Evolutionary conservation across 1,140 invertebrate species (phyloP).

Genomic region (Dinothrombium tinctorium): DNA sequence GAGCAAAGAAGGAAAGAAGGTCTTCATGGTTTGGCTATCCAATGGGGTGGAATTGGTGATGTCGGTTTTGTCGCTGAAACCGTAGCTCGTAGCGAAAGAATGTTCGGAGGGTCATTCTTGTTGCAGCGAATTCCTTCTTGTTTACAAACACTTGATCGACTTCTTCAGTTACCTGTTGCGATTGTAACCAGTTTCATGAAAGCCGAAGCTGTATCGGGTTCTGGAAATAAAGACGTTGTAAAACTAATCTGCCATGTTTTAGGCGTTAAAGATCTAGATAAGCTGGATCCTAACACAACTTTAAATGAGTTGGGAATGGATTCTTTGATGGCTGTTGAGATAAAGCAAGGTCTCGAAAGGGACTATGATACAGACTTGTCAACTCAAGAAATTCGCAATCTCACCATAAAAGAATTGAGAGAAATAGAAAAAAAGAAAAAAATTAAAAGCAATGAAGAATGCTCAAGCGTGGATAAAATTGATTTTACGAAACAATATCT

Average conservation of each 20-base stretch:
- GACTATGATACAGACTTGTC: constrained; percentile 70
- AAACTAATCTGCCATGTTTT: constrained; percentile 58
- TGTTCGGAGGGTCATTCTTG: constrained; percentile 70
- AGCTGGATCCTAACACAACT: constrained; percentile 41
- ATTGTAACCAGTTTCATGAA: constrained; percentile 8
- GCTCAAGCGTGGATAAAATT: no score
- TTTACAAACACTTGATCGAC: constrained; percentile 52
- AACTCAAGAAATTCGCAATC: constrained; percentile 57
- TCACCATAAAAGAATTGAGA: constrained; percentile 46
- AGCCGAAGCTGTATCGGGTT: constrained; percentile 29
- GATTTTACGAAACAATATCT: constrained; percentile 5
- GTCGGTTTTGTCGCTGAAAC: constrained; percentile 69
- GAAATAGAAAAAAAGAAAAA: constrained; percentile 31
- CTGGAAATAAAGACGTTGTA: constrained; percentile 30
- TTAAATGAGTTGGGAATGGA: constrained; percentile 87
- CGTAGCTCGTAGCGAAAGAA: constrained; percentile 60
- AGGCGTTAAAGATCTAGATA: constrained; percentile 56
- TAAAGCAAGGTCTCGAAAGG: constrained; percentile 81
- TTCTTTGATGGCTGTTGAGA: constrained; percentile 90
- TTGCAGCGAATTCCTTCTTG: constrained; percentile 77
- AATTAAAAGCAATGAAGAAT: neutral
- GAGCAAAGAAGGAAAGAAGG: constrained; percentile 52
- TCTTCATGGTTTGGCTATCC: constrained; percentile 55
- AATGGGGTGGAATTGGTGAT: constrained; percentile 92
- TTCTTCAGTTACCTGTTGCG: constrained; percentile 22